Evolutionary conservation across 2,797 vertebrate genomes (phyloP), one percentile per base, ranked within the genome.

Genomic region (Cacajao melanocephalus): DNA sequence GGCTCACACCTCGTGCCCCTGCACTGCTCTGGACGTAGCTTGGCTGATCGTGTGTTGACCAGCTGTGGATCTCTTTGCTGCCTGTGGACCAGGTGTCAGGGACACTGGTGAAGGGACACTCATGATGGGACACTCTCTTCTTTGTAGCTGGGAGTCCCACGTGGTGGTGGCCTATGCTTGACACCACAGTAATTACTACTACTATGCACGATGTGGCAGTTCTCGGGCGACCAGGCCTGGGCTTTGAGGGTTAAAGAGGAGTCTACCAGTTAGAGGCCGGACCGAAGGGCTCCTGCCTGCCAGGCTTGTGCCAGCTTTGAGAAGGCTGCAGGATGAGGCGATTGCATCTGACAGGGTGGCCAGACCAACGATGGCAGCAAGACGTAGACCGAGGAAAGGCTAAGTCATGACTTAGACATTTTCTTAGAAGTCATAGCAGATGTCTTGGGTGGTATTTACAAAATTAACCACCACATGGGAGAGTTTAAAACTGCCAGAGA

Each of bases 351-450:
- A 24, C 4, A 15, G 39, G 67, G 73, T 46, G 44, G 50, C 39
- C 24, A 13, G 26, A 28, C 2, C 1, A 19, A 6, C 36, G 10
- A 14, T 52, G 73, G 72, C 48, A 50, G 24, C 41, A 24, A 78
- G 50, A 58, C 67, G 7, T 22, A 57, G 75, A n/a, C 80, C 7
- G 2, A 24, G 19, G 61, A 64, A 61, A 44, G 52, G 52, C 72
- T 50, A 1, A 33, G 28, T 58, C 2, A 17, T 79, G 72, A 73
- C 39, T 39, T 81, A 19, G 26, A 33, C 33, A 9, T 93, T 83
- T 94, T 93, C 92, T 80, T 83, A 86, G 81, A 75, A 67, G 46
- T 36, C 11, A 15, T 2, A 55, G 90, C 83, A 64, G 93, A 67
- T 55, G 44, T 28, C 36, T 83, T n/a, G 28, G 61, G 46, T 75